These are phyloP conservation scores for Eupeodes latifasciatus DNA, from an alignment of 2,888 invertebrate species.

Conservation along the genomic window DNA sequence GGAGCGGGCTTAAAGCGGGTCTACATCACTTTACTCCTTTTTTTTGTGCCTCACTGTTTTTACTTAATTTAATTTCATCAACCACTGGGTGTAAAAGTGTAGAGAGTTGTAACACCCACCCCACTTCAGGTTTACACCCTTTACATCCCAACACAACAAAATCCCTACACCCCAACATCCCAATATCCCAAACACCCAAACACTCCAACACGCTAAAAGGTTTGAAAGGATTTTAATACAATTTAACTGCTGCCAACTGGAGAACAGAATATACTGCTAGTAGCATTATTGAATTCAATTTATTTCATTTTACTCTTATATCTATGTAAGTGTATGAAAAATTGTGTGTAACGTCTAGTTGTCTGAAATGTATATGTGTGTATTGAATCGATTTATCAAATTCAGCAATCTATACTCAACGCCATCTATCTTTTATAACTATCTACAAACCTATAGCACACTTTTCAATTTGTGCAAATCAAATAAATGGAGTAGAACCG, in stretches of 20 bases:
- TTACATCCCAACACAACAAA: too few species aligned
- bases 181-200: background rate
- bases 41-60: conserved; percentile 30
- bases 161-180: background rate
- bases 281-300: conserved; percentile 50
- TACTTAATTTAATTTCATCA: conserved; percentile 70
- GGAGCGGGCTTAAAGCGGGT: background rate
- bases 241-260: conserved; percentile 47
- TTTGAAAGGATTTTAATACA: conserved; percentile 69
- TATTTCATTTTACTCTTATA: conserved; percentile 28
- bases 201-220: conserved; percentile 46
- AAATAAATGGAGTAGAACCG: conserved; percentile 31
- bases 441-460: background rate
- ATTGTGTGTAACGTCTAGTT: conserved; percentile 9
- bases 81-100: conserved; percentile 41
- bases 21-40: background rate
- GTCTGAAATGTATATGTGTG: conserved; percentile 10
- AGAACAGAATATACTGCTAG: conserved; percentile 41
- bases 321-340: background rate
- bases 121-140: background rate
- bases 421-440: background rate
- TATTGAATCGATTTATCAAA: conserved; percentile 41
- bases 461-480: conserved; percentile 46
- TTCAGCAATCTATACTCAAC: conserved; percentile 15
- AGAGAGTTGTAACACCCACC: conserved; percentile 37